These are phyloP conservation scores for Pantelozetes paolii DNA, from an alignment of 2,888 invertebrate genomes.

Conservation along the genomic window DNA sequence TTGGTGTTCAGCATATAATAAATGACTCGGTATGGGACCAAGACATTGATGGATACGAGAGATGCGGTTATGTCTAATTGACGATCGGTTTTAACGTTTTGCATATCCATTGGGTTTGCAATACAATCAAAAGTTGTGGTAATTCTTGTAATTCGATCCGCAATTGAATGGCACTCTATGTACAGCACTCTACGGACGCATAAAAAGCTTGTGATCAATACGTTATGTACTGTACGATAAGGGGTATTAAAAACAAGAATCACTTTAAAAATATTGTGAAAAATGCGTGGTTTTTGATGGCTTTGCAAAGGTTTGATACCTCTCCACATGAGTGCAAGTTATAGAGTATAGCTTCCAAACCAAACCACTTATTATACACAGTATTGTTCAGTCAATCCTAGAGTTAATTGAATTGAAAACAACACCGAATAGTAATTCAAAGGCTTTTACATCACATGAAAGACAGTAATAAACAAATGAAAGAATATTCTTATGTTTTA, in stretches of 20 bases:
- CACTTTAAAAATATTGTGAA: too few species aligned
- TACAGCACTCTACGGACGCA: too few species aligned
- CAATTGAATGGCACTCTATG: constrained; percentile 7
- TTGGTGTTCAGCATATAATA: constrained; percentile 27
- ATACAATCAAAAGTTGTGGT: constrained; percentile 4
- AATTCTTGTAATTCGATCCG: constrained; percentile 28
- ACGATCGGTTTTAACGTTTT: constrained; percentile 23
- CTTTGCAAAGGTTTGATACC: background rate
- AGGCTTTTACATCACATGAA: too few species aligned
- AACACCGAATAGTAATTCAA: background rate
- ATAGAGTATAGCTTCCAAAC: constrained; percentile 6
- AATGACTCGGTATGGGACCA: constrained; percentile 14
- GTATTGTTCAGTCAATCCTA: background rate
- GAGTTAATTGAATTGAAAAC: constrained; percentile 16
- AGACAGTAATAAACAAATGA: too few species aligned
- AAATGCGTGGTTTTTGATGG: constrained; percentile 24
- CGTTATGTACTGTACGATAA: too few species aligned
- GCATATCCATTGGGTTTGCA: constrained; percentile 20
- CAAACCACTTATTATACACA: background rate
- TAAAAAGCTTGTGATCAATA: too few species aligned
- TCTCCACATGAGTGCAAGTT: constrained; percentile 16
- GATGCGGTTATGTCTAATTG: constrained; percentile 33
- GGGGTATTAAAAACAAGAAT: too few species aligned
- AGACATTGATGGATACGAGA: constrained; percentile 29
- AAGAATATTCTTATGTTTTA: too few species aligned